Base-by-base conservation (phyloP, 2,797 vertebrate genomes). In the Bradypodion ventrale region DNA sequence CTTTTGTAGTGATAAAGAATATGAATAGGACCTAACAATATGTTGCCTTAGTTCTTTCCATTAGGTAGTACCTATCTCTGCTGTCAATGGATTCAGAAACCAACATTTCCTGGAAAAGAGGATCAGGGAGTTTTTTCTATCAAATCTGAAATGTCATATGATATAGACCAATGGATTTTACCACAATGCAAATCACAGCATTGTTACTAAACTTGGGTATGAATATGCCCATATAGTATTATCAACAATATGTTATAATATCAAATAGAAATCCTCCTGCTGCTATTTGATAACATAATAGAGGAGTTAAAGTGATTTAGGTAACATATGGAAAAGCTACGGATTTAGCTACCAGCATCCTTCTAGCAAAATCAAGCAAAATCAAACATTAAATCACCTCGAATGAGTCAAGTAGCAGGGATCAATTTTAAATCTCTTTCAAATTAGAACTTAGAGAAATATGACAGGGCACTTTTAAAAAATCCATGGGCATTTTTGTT, bases 361-460 rank as follows among this genome's bases (percentile, higher is more conserved):
- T 16, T 84, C 66, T 29, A 25, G 76, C 75, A 78, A 85, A 85
- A 84, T 49, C 69, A 42, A 16, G 0, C 0, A 25, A 42, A 7
- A 9, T 70, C 52, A 10, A 76, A 77, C 83, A 84, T 90, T 70
- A 76, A 83, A 85, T 66, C 35, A 60, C 72, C n/a, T 78, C 12
- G 72, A 63, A 27, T 7, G 37, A 90, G 70, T 83, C 81, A 82
- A 37, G 32, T 70, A 68, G 52, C 89, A 40, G 44, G 62, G 59
- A 85, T 90, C 88, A 88, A 21, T 13, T 73, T 81, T 79, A 89
- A 90, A 89, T 91, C 52, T 62, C 80, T 62, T 83, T 60, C 83
- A 90, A 93, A 92, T 83, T 80, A 13, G 0, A 80, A 75, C 23
- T 83, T 37, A 70, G 32, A 87, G 72, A 88, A 87, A 87, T 65